phyloP scores from a whole-genome alignment of 2,797 vertebrate species.

The Natrix natrix region DNA sequence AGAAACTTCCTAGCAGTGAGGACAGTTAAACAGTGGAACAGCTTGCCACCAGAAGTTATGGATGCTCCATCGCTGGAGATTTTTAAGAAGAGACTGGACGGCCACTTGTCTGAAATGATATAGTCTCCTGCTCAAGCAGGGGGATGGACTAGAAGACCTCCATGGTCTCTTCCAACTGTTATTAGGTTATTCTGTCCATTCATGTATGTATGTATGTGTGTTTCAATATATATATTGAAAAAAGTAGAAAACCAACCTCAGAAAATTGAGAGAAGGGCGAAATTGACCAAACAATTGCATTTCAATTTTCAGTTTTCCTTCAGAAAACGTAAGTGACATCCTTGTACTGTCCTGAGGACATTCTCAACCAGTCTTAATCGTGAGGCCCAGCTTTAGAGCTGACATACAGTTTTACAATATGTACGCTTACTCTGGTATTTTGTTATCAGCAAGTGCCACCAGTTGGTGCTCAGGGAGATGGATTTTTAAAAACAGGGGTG shows the following conservation, averaged over 20 bases:
- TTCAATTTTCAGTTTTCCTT: background rate
- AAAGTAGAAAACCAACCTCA: background rate
- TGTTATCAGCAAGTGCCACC: background rate
- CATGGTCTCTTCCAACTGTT: background rate
- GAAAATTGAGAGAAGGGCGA: background rate
- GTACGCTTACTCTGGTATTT: fast-evolving
- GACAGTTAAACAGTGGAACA: background rate
- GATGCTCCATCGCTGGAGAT: fast-evolving
- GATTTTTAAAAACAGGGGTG: background rate
- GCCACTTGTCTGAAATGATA: background rate
- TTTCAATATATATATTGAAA: too few species aligned
- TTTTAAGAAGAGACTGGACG: background rate
- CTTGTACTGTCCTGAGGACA: background rate
- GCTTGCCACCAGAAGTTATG: background rate
- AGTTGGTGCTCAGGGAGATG: background rate
- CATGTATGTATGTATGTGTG: too few species aligned
- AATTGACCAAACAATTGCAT: background rate
- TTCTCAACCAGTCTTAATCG: background rate
- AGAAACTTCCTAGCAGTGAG: background rate
- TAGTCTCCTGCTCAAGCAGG: background rate
- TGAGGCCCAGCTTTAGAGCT: background rate
- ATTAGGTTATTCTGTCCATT: background rate
- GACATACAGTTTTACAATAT: background rate
- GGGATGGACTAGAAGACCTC: background rate
- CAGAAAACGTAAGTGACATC: background rate